Conservation (phyloP, 2,888 invertebrate species). For the Oeneis ivallda region DNA sequence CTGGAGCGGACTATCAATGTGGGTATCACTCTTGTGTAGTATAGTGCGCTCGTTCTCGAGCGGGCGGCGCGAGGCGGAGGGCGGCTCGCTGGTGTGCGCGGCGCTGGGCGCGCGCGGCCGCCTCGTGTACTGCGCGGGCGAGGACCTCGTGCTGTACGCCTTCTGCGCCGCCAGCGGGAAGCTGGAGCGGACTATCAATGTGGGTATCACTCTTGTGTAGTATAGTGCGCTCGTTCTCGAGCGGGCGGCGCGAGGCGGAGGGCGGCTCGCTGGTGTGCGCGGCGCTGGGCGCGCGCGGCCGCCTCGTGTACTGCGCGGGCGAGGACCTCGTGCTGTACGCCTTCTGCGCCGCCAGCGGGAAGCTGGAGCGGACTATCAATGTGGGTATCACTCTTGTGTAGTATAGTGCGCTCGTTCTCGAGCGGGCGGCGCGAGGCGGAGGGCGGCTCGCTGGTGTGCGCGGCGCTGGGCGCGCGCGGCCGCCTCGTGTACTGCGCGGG, state of each 20-base stretch:
- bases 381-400: conserved; percentile 46
- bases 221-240: conserved; percentile 93
- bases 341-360: conserved; percentile 96
- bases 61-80: conserved; percentile 94
- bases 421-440: conserved; percentile 95
- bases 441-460: conserved; percentile 97
- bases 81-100: conserved; percentile 97
- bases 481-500: conserved; percentile 99
- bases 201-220: conserved; percentile 43
- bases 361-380: conserved; percentile 89
- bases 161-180: conserved; percentile 98
- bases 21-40: conserved; percentile 39
- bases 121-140: conserved; percentile 98
- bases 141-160: conserved; percentile 98
- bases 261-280: conserved; percentile 98
- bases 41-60: conserved; percentile 95
- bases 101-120: conserved; percentile 97
- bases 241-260: conserved; percentile 93
- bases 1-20: conserved; percentile 87
- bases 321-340: conserved; percentile 99
- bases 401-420: conserved; percentile 92
- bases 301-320: conserved; percentile 98
- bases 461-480: conserved; percentile 95
- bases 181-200: conserved; percentile 87
- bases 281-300: conserved; percentile 95